Percentiles rank a stretch among this genome's conserved stretches.
phyloP scores from a whole-genome alignment of 2,888 invertebrate genomes.

The Branchipolynoe longqiensis region DNA sequence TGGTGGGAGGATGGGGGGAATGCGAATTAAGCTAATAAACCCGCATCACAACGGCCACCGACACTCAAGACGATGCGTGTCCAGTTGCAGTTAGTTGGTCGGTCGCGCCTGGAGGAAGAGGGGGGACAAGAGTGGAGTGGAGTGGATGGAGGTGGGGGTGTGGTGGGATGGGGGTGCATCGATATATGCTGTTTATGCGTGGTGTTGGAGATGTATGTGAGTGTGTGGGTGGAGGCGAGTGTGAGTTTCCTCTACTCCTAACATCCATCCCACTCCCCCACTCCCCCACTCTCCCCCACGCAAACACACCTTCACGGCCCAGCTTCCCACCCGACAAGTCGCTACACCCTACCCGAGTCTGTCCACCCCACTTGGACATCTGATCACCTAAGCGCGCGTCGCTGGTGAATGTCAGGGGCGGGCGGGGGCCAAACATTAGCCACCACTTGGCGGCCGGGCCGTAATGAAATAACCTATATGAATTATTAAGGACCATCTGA shows the following conservation, averaged over 20 bases:
- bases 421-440: constrained; percentile 51
- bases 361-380: constrained; percentile 22
- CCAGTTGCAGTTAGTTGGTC: no score
- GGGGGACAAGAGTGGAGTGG: no score
- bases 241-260: no score
- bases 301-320: no score
- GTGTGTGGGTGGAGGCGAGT: no score
- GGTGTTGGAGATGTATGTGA: no score
- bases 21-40: constrained; percentile 34
- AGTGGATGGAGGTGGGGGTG: no score
- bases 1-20: background rate
- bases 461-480: constrained; percentile 56
- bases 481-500: constrained; percentile 52
- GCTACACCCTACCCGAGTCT: background rate
- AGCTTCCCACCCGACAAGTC: background rate
- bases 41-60: background rate
- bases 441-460: constrained; percentile 20
- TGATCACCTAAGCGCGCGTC: background rate
- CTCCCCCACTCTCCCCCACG: no score
- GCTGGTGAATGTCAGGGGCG: constrained; percentile 29
- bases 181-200: background rate
- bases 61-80: no score
- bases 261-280: no score
- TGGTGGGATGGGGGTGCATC: constrained; percentile 5
- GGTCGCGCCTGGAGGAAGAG: no score